phyloP scores from a whole-genome alignment of 1,140 invertebrate genomes.

The Drosophila murphyi region DNA sequence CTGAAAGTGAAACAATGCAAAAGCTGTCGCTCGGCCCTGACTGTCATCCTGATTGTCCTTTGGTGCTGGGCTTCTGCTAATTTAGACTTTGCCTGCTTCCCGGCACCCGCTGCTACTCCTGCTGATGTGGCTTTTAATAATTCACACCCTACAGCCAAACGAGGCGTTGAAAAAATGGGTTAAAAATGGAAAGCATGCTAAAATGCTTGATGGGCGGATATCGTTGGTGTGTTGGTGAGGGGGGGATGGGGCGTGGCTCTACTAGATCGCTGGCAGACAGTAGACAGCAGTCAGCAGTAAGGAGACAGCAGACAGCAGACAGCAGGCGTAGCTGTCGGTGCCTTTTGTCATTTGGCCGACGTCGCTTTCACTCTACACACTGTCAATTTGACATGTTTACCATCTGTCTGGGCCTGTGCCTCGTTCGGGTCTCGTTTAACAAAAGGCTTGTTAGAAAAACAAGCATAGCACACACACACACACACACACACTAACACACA shows the following conservation, averaged over 20 bases:
- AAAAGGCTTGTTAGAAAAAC: conserved; percentile 65
- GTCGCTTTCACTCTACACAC: conserved; percentile 77
- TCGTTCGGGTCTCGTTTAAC: conserved; percentile 61
- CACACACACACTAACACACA: conserved; percentile 1
- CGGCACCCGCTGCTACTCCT: not conserved
- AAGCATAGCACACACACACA: conserved; percentile 18
- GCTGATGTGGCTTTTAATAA: conserved; percentile 75
- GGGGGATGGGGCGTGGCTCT: not conserved
- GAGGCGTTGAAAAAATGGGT: conserved; percentile 62
- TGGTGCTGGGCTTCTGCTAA: conserved; percentile 56
- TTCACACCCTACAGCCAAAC: conserved; percentile 71
- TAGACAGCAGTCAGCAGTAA: not conserved
- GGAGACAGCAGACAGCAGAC: conserved; percentile 13
- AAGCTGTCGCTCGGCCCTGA: conserved; percentile 10
- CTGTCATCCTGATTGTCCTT: conserved; percentile 28
- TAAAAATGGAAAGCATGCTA: conserved; percentile 57
- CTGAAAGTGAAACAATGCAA: conserved; percentile 75
- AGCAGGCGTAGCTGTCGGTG: conserved; percentile 28
- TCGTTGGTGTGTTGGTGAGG: not conserved
- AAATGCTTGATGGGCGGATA: not conserved
- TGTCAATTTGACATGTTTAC: conserved; percentile 82
- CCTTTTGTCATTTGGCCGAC: conserved; percentile 68
- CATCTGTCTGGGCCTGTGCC: conserved; percentile 70
- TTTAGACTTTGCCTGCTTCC: conserved; percentile 62
- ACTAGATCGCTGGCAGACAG: conserved; percentile 19